Base-by-base conservation (phyloP, 92 coral and sea anemone species). In the Bergia puertoricense region DNA sequence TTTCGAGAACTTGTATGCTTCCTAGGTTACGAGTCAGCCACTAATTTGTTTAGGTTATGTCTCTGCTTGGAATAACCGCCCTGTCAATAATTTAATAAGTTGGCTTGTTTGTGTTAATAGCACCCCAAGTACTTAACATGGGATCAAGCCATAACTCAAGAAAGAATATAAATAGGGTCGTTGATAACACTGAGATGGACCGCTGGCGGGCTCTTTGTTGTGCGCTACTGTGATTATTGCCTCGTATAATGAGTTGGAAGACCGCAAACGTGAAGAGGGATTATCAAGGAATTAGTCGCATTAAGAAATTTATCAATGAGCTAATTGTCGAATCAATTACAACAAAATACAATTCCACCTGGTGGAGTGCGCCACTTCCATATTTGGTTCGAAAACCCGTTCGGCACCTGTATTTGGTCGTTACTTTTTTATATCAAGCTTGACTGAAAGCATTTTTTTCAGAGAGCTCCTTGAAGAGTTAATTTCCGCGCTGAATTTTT, bases 261-360 rank as follows among this genome's bases (percentile, higher is more conserved):
- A 88, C 94, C 94, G 87, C 92, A 91, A 86, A 79, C 87, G 93
- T 54, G 92, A 92, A 82, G 80, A 83, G 85, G 91, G 96, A 95
- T 95, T 95, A 95, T 88, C 79, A 73, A 79, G 92, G 98, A 82
- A 93, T 95, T 95, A 95, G 93, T 90, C 94, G 95, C 91, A 95
- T 93, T 95, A 93, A 92, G 77, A 89, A 89, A 93, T 94, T 93
- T 86, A 93, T 95, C 96, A 93, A 91, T 81, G 92, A 92, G 91
- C 91, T 95, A 95, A 95, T 95, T 95, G 98, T 92, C 82, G 94
- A 90, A 92, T 86, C 96, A 89, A 93, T 93, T 93, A 93, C 87
- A 86, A 88, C 51, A 51, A 80, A 75, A 57, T 77, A 84, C 87
- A 44, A 37, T 85, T 69, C 92, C 86, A 89, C 83, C 91, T 88